Percentiles rank a stretch among this genome's conserved stretches.
Evolutionary conservation across 2,113 vertebrate genomes (phyloP).

Genomic region (Desmodus rotundus): DNA sequence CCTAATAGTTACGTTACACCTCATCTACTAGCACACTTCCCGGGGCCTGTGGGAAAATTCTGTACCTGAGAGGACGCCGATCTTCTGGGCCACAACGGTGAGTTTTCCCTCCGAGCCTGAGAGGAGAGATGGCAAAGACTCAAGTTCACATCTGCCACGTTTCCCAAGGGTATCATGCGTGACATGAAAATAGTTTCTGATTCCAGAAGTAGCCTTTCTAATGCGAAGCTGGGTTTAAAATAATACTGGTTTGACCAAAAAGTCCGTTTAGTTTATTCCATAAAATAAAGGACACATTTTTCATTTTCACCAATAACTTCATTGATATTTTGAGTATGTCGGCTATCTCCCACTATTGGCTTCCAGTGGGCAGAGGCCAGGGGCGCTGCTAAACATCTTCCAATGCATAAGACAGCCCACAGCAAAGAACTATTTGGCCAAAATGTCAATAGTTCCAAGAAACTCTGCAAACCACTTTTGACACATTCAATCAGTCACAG

Average conservation of each 20-base stretch:
- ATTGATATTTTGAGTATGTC: no score
- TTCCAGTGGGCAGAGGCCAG: no score
- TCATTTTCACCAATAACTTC: no score
- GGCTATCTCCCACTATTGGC: no score
- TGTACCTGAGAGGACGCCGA: slow-evolving; percentile 95
- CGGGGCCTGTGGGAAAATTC: background rate
- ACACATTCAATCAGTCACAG: no score
- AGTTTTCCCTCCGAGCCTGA: slow-evolving; percentile 98
- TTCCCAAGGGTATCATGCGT: background rate
- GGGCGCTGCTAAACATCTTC: no score
- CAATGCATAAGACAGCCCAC: no score
- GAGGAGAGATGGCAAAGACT: slow-evolving; percentile 37
- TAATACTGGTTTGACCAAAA: background rate
- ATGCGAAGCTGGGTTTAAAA: background rate
- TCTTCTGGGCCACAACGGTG: slow-evolving; percentile 94
- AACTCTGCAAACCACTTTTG: no score
- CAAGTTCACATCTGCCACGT: background rate
- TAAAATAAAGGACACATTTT: no score
- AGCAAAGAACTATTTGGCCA: no score
- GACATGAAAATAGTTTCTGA: background rate
- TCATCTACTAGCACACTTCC: background rate
- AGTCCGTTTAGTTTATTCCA: no score
- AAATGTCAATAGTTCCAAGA: no score
- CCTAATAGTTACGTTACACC: background rate
- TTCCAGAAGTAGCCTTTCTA: background rate